These are phyloP conservation scores for Mastacembelus armatus DNA, from an alignment of 2,797 vertebrate genomes.

Conservation along the genomic window DNA sequence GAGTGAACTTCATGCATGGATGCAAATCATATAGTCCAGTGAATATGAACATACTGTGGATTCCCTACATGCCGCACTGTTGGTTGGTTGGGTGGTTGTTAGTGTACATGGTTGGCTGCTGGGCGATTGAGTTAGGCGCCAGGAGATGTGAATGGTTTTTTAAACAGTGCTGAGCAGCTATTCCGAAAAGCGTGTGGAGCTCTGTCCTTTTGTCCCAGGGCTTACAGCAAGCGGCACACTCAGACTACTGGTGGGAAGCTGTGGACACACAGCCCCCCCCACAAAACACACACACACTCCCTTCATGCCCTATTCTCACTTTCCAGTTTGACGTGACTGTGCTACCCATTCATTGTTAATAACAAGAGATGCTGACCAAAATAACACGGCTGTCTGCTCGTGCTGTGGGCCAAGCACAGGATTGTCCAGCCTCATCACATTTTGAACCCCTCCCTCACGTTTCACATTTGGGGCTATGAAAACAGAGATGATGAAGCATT, in stretches of 20 bases:
- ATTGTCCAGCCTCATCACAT: slow-evolving; percentile 89
- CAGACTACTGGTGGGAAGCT: slow-evolving; percentile 80
- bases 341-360: slow-evolving; percentile 81
- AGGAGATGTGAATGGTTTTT: slow-evolving; percentile 72
- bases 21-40: slow-evolving; percentile 16
- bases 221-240: slow-evolving; percentile 74
- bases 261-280: slow-evolving; percentile 53
- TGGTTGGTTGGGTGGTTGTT: slow-evolving; percentile 26
- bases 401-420: slow-evolving; percentile 75
- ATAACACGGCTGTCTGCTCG: slow-evolving; percentile 66
- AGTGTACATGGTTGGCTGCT: slow-evolving; percentile 33
- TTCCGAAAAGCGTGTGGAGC: slow-evolving; percentile 79
- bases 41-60: slow-evolving; percentile 54
- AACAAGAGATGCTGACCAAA: slow-evolving; percentile 85
- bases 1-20: slow-evolving; percentile 18
- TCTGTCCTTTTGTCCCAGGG: slow-evolving; percentile 83
- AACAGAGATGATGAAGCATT: slow-evolving; percentile 52
- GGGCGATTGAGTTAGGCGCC: slow-evolving; percentile 63
- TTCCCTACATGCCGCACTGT: slow-evolving; percentile 57
- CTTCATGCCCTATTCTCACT: slow-evolving; percentile 78
- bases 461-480: slow-evolving; percentile 43
- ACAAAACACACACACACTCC: slow-evolving; percentile 73
- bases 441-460: slow-evolving; percentile 62
- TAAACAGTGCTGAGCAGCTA: slow-evolving; percentile 80
- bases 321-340: slow-evolving; percentile 81